Percentiles rank a stretch among this genome's conserved stretches.
Conservation (phyloP, 2,797 vertebrate species). For the Mionectes olivaceus region DNA sequence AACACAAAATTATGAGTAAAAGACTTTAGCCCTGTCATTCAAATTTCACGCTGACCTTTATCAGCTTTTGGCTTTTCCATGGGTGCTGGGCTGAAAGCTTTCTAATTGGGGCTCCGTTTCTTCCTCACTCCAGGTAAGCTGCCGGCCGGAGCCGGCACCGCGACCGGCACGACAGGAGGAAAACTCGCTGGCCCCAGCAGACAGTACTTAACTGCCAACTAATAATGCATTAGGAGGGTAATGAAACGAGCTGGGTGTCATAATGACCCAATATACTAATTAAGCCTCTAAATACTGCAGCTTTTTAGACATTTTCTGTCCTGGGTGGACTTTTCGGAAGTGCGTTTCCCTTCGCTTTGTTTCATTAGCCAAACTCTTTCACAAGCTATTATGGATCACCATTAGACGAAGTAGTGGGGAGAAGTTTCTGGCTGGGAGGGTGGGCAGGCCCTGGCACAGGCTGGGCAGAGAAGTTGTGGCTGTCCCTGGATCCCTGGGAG, state of each 20-base stretch:
- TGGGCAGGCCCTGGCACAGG: neutral
- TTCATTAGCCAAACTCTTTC: slow-evolving; percentile 64
- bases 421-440: neutral
- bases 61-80: slow-evolving; percentile 96
- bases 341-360: slow-evolving; percentile 64
- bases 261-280: slow-evolving; percentile 82
- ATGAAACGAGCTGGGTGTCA: slow-evolving; percentile 80
- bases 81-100: slow-evolving; percentile 94
- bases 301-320: slow-evolving; percentile 73
- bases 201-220: slow-evolving; percentile 83
- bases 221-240: slow-evolving; percentile 78
- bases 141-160: slow-evolving; percentile 83
- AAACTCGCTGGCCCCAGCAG: slow-evolving; percentile 80
- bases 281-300: slow-evolving; percentile 79
- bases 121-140: slow-evolving; percentile 90
- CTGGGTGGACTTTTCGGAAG: slow-evolving; percentile 72
- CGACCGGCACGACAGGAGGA: slow-evolving; percentile 81
- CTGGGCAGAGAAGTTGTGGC: neutral
- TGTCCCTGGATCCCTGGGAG: neutral
- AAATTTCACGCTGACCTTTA: slow-evolving; percentile 99
- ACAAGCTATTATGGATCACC: slow-evolving; percentile 30
- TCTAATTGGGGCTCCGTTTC: slow-evolving; percentile 96
- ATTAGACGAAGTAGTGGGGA: neutral
- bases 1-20: slow-evolving; percentile 99
- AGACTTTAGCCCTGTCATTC: slow-evolving; percentile 99